Conservation (phyloP, 2,888 invertebrate species). For the Netelia melanura region DNA sequence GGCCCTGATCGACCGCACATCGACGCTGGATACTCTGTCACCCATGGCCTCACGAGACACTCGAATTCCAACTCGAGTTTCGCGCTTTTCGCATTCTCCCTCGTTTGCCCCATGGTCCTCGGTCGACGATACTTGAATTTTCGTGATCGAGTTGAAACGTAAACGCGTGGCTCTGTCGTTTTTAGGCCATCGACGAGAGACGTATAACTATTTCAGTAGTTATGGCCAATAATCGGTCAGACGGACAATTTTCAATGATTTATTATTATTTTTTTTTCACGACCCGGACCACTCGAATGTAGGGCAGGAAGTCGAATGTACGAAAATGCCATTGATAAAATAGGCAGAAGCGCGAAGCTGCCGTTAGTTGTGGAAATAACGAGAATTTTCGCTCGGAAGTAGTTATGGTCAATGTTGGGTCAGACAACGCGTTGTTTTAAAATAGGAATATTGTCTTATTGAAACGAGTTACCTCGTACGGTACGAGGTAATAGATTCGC, state of each 20-base stretch:
- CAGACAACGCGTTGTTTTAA: background rate
- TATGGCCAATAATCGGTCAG: background rate
- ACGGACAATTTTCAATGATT: background rate
- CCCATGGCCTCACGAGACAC: conserved; percentile 47
- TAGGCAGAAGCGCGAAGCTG: background rate
- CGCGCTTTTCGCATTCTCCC: conserved; percentile 22
- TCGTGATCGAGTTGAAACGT: conserved; percentile 1
- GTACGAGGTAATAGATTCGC: background rate
- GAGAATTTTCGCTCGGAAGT: conserved; percentile 2
- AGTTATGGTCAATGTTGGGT: conserved; percentile 18
- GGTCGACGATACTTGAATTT: background rate
- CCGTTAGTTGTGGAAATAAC: background rate
- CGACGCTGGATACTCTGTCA: conserved; percentile 47
- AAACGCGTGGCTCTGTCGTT: conserved; percentile 1
- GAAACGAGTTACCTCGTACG: background rate
- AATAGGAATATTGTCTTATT: background rate
- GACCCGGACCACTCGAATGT: background rate
- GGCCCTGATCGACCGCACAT: conserved; percentile 47
- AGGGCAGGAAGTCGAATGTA: background rate
- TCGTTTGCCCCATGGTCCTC: background rate
- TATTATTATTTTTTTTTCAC: background rate
- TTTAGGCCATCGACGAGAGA: conserved; percentile 9
- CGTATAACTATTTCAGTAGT: background rate
- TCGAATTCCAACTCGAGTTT: conserved; percentile 52
- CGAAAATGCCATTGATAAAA: too few species aligned